Base-by-base conservation (phyloP, 2,113 vertebrate genomes). In the Columbina picui region DNA sequence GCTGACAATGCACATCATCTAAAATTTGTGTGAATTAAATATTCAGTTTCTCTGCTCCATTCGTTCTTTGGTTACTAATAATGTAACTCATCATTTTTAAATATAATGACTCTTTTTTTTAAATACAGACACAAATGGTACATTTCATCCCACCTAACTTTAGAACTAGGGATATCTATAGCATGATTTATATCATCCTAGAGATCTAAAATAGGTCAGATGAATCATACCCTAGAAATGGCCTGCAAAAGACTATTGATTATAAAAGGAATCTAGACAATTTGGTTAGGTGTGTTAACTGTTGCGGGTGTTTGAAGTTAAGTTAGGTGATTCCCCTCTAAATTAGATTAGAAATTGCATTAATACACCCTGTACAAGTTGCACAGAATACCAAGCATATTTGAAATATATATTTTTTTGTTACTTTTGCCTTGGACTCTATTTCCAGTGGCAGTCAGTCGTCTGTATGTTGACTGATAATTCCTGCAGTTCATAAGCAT, bases 11-110 rank as follows among this genome's bases (percentile, higher is more conserved):
- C 89, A 80, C 68, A 75, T 93, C 36, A 83, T 90, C 68, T 90
- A 60, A 96, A 97, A 93, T 94, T 77, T 95, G 74, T 90, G 50
- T 88, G 82, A 79, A 87, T 95, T 85, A 95, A 97, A 97, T 95
- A 95, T 95, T 95, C 74, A 94, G 78, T 79, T 93, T 90, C 61
- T 89, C 55, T 87, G 45, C 65, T 77, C 49, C 57, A 69, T 83
- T 95, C 81, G 81, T 70, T 92, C 64, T 43, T 89, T 94, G 29
- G 63, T 76, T 94, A 82, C 86, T 95, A 93, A 94, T 89, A 87
- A 73, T 20, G n/a, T 87, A 94, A 78, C 94, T 97, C 88, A 95
- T 94, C 0, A 67, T 88, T 92, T 93, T 93, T 56, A 63, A 93
- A 85, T 70, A 77, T 94, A 95, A 95, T 93, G 34, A 84, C 63